Evolutionary conservation across 1,140 invertebrate genomes (phyloP).

Genomic region (Drosophila leontia): DNA sequence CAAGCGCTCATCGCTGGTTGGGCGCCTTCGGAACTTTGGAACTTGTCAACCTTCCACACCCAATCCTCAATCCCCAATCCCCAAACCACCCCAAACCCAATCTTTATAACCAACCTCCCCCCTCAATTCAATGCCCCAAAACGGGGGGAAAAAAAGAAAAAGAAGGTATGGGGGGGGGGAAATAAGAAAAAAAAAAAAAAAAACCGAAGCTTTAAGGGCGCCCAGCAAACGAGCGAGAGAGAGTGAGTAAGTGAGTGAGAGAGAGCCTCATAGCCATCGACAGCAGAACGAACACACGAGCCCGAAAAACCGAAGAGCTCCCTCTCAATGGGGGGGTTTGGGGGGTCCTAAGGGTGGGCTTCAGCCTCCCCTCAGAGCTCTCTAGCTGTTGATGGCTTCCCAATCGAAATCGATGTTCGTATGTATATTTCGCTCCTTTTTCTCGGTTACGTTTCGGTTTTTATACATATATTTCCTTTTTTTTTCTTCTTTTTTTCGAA

Average conservation of each 20-base stretch:
- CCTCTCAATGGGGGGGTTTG: conserved; percentile 10
- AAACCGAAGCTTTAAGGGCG: conserved; percentile 61
- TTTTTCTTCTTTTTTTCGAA: conserved; percentile 47
- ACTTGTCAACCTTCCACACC: conserved; percentile 59
- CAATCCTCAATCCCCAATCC: conserved; percentile 37
- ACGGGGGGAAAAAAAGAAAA: conserved; percentile 14
- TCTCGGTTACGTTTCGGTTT: conserved; percentile 30
- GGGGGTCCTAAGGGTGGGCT: conserved; percentile 15
- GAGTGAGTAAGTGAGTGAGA: conserved; percentile 39
- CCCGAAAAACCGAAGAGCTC: conserved; percentile 47
- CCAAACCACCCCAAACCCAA: conserved; percentile 10
- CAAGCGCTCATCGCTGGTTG: conserved; percentile 52
- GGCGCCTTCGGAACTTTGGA: conserved; percentile 51
- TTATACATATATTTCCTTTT: conserved; percentile 19
- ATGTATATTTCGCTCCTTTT: conserved; percentile 69
- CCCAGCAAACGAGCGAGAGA: conserved; percentile 36
- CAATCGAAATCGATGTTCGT: conserved; percentile 85
- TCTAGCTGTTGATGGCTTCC: conserved; percentile 83
- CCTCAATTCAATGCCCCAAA: conserved; percentile 74
- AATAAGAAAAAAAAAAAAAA: conserved; percentile 28
- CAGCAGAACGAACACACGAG: conserved; percentile 66
- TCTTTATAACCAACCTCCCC: conserved; percentile 9
- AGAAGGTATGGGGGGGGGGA: background rate
- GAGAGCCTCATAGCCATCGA: conserved; percentile 56
- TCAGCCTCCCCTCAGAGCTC: conserved; percentile 24